Base-by-base conservation (phyloP, 2,797 vertebrate genomes). In the Fundulus diaphanus region DNA sequence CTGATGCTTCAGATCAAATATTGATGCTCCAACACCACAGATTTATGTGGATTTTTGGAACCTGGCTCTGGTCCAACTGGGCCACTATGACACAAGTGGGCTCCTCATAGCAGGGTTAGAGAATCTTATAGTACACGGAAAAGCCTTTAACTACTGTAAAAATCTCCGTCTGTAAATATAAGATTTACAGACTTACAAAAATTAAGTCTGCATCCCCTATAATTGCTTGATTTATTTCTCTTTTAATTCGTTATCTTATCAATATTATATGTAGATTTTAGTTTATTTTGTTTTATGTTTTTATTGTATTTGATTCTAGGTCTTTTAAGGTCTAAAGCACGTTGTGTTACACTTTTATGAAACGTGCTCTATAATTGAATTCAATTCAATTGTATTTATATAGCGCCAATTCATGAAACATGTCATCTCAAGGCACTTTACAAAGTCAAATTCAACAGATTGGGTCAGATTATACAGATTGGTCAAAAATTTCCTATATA, bases 41-140 rank as follows among this genome's bases (percentile, higher is more conserved):
- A 54, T 48, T 8, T 52, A 37, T 1, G 7, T 54, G 1, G 54
- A 8, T 73, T 85, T 86, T 86, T 88, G 78, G 70, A 88, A 82
- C 76, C 7, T 80, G 79, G 78, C 22, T 0, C 72, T 68, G 68
- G 2, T 78, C 82, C 80, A 80, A 15, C 22, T 31, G 0, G 83
- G 76, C 6, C 35, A 74, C 8, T 68, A 49, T 74, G 37, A 3
- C 73, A 7, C 15, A 4, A 1, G 3, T 66, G 20, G 31, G 63
- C 56, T 35, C 35, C 13, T 71, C n/a, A 59, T 44, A 78, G 56
- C 24, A 20, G 61, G 75, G 73, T 83, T 81, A 66, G 74, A 69
- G 42, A 85, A 66, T 68, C 42, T 1, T 63, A 44, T 76, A 61
- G 85, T 70, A 44, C 6, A 3, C 37, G 11, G 8, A 20, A 37